A percentile compares a stretch with the other conserved stretches of the same genome.
These are phyloP conservation scores for Caenorhabditis zanzibari DNA, from an alignment of 2,888 invertebrate species.

Conservation along the genomic window DNA sequence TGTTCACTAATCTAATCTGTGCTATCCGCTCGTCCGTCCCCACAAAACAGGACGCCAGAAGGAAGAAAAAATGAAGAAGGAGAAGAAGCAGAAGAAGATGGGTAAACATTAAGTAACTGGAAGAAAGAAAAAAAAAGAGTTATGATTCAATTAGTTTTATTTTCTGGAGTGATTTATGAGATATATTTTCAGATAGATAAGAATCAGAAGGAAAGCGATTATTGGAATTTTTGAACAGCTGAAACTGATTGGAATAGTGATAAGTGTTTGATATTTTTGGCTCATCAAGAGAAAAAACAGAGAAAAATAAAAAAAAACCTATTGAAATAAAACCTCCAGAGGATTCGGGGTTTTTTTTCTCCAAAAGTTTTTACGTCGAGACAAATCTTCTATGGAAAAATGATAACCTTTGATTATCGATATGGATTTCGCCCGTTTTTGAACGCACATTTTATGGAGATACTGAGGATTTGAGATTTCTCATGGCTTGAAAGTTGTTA, in stretches of 20 bases:
- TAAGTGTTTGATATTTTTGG: background rate
- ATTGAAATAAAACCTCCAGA: no score
- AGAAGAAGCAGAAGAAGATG: slow-evolving; percentile 31
- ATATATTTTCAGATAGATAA: slow-evolving; percentile 22
- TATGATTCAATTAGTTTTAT: slow-evolving; percentile 47
- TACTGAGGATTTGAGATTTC: no score
- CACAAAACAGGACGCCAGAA: slow-evolving; percentile 26
- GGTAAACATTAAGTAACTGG: slow-evolving; percentile 30
- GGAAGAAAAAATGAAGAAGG: slow-evolving; percentile 34
- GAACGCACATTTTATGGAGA: no score
- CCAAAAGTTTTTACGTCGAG: no score
- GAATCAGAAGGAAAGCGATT: no score
- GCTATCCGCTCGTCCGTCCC: slow-evolving; percentile 38
- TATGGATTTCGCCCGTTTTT: no score
- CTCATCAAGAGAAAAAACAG: no score
- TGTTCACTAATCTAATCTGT: slow-evolving; percentile 64
- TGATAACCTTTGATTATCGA: no score
- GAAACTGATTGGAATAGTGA: background rate
- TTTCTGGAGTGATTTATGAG: slow-evolving; percentile 39
- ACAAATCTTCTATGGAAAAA: no score
- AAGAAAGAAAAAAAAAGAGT: background rate
- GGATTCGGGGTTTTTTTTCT: no score
- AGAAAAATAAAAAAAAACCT: no score
- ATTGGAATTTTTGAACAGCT: background rate
- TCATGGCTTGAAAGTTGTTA: no score